Evolutionary conservation across 2,888 invertebrate species (phyloP), one percentile per base, ranked within the genome.

Genomic region (Epirrhoe alternata): DNA sequence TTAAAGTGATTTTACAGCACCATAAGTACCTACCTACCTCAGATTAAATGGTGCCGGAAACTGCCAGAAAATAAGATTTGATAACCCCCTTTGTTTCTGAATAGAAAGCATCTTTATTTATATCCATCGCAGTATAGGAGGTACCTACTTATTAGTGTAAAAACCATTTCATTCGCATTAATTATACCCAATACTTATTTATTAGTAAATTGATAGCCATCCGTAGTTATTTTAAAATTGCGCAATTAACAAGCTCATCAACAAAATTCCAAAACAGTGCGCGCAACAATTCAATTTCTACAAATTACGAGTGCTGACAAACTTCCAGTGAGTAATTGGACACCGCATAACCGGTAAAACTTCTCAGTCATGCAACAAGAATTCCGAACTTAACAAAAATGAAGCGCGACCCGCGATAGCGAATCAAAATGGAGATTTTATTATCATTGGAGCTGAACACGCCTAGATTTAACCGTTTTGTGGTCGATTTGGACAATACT

Each of bases 351-450:
- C 83, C 78, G 78, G 82, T 80, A 77, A 74, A 77, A 77, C 75
- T 64, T 50, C 73, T 76, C 74, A 58, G 79, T 82, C 84, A 82
- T 82, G 80, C 78, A 72, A 76, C 68, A 80, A 82, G 77, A 73
- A 80, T 80, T 73, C 70, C 66, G 63, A 64, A 64, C 69, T 68
- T 72, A 73, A 66, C 70, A 66, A 75, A 75, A 77, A 73, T 72
- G 70, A 75, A 71, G 71, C 71, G 61, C 51, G 54, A 61, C 66
- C 35, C 50, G 55, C 70, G 72, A 70, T 75, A 64, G 64, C 70
- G 68, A 68, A 59, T 72, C 68, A 64, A 72, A 73, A 66, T 63
- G 52, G 57, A 42, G 57, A 70, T 66, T 74, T 68, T 55, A 64
- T 64, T 69, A 61, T 66, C 68, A 71, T 71, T 70, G 70, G 67